These are phyloP conservation scores for Mellilla xanthometata DNA, from an alignment of 2,888 invertebrate genomes.

Conservation along the genomic window DNA sequence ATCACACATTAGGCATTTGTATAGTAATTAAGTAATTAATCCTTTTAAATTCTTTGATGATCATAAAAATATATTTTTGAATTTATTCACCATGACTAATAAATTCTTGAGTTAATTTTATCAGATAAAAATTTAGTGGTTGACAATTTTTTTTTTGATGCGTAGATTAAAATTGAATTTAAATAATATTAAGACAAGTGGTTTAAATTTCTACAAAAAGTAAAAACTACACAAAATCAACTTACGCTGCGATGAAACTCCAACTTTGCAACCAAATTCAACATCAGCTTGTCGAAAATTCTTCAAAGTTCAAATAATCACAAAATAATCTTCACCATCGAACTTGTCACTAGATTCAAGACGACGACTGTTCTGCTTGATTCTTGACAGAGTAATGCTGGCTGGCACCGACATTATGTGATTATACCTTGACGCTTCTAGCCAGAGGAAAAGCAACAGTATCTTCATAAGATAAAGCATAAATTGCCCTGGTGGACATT, in stretches of 20 bases:
- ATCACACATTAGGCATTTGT: too few species aligned
- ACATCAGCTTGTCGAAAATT: not conserved
- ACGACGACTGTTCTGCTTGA: slow-evolving; percentile 26
- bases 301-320: slow-evolving; percentile 8
- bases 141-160: too few species aligned
- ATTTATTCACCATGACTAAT: too few species aligned
- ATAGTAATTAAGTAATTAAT: too few species aligned
- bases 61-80: too few species aligned
- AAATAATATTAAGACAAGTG: too few species aligned
- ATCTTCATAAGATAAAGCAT: not conserved
- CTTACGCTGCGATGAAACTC: not conserved
- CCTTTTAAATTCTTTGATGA: too few species aligned
- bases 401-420: slow-evolving; percentile 18
- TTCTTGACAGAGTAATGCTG: slow-evolving; percentile 27
- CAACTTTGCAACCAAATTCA: not conserved
- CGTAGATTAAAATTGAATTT: too few species aligned
- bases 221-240: not conserved
- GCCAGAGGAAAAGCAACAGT: slow-evolving; percentile 9
- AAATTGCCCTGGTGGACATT: not conserved
- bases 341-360: slow-evolving; percentile 11
- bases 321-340: not conserved
- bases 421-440: not conserved
- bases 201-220: too few species aligned
- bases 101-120: too few species aligned
- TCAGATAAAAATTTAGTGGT: too few species aligned